Percentiles rank a stretch among this genome's conserved stretches.
Conservation (phyloP, 2,797 vertebrate species). For the Chelon labrosus region DNA sequence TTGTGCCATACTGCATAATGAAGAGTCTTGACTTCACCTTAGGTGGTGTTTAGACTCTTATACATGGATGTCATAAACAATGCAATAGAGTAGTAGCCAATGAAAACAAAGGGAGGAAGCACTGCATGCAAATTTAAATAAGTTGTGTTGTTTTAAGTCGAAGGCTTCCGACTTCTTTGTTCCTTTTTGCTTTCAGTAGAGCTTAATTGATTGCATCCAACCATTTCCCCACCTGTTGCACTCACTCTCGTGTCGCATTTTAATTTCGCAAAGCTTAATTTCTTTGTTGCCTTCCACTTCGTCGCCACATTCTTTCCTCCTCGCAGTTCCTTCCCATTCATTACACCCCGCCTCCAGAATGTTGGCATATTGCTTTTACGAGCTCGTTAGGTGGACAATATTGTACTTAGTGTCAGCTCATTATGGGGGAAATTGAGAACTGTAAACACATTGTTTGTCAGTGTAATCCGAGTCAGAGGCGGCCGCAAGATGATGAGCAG, state of each 20-base stretch:
- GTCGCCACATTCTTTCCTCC: slow-evolving; percentile 8
- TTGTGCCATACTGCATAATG: no score
- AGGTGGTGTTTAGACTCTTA: neutral
- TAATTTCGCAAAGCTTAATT: slow-evolving; percentile 2
- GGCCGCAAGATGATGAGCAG: slow-evolving; percentile 64
- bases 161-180: neutral
- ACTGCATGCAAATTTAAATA: neutral
- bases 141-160: no score
- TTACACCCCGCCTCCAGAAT: slow-evolving; percentile 66
- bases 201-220: neutral
- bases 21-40: neutral
- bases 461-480: slow-evolving; percentile 71
- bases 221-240: neutral
- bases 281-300: slow-evolving; percentile 19
- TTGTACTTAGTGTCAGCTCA: slow-evolving; percentile 78
- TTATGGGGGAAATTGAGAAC: slow-evolving; percentile 70
- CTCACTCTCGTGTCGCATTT: slow-evolving; percentile 3
- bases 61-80: neutral
- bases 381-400: slow-evolving; percentile 79
- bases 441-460: slow-evolving; percentile 78
- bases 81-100: neutral
- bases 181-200: neutral
- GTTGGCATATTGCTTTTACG: slow-evolving; percentile 76
- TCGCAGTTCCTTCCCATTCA: slow-evolving; percentile 64
- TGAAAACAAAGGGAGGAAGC: neutral